Base-by-base conservation (phyloP, 1,140 invertebrate species). In the Carposina sasakii region DNA sequence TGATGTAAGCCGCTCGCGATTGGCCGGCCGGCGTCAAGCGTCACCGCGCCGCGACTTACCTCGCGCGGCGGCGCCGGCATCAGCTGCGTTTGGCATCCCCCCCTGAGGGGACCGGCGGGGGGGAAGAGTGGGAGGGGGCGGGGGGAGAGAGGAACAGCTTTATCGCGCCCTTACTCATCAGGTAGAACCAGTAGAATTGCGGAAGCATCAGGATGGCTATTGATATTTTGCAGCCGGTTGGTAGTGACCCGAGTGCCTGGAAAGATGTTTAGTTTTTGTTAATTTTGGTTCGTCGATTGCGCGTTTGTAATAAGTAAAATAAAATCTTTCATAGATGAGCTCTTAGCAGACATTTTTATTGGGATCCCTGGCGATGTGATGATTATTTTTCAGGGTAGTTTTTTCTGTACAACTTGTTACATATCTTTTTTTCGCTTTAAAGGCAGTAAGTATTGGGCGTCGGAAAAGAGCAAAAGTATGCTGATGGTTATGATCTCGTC, bases 151-250 rank as follows among this genome's bases (percentile, higher is more conserved):
- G 30, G 41, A 87, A 67, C 44, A 90, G 85, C 70, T 90, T 88
- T 3, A 89, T 63, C 0, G 90, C 89, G 1, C 90, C 90, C 41
- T 75, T 71, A 1, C 89, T 76, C 90, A 92, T 91, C 48, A 92
- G 77, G 61, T 86, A 87, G 77, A 91, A 91, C 90, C 90, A 92
- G 78, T 92, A 92, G 26, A 92, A 66, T 66, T 92, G 90, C 3
- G 90, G 90, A 41, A 90, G 75, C 45, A 90, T 74, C 10, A 91
- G 71, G 15, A 91, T 88, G 52, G 85, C 69, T 44, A 91, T 89
- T 57, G 89, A 90, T n/a, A 90, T 75, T 57, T 90, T 86, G 63
- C 89, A 91, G 33, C 88, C 89, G 2, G 79, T 82, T 0, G 90
- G 89, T 20, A 90, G 67, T 0, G 82, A 81, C 10, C 60, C 55